Evolutionary conservation across 2,797 vertebrate species (phyloP).

Genomic region (Megaceryle alcyon): DNA sequence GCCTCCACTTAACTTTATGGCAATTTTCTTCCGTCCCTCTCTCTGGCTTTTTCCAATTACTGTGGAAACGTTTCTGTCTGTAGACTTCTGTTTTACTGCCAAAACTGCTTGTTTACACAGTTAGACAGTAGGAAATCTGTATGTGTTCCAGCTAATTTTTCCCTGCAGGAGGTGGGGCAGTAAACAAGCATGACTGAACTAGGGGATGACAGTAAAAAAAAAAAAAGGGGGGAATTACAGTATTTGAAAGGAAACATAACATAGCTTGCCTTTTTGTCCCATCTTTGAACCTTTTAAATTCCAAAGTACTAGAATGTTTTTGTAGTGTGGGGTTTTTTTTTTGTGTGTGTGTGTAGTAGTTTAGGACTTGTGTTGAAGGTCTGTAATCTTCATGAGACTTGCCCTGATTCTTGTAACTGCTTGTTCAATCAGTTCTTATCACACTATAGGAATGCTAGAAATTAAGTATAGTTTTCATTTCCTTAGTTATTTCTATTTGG

Average conservation of each 20-base stretch:
- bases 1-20: neutral
- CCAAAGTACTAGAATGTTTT: neutral
- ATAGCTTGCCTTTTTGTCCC: neutral
- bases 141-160: neutral
- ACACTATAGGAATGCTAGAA: neutral
- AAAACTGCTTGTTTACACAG: neutral
- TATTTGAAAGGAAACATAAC: neutral
- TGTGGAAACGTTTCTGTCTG: neutral
- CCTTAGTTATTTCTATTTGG: neutral
- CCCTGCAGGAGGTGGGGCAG: neutral
- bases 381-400: neutral
- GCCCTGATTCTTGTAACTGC: neutral
- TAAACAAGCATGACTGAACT: neutral
- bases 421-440: neutral
- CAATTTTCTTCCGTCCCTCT: neutral
- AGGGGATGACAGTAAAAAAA: neutral
- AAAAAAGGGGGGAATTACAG: neutral
- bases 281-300: neutral
- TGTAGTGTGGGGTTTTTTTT: neutral
- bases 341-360: no score
- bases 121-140: neutral
- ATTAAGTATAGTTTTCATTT: neutral
- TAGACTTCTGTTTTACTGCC: neutral
- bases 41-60: neutral
- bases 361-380: neutral